Base-by-base conservation (phyloP, 2,113 vertebrate genomes). In the Gopherus flavomarginatus region DNA sequence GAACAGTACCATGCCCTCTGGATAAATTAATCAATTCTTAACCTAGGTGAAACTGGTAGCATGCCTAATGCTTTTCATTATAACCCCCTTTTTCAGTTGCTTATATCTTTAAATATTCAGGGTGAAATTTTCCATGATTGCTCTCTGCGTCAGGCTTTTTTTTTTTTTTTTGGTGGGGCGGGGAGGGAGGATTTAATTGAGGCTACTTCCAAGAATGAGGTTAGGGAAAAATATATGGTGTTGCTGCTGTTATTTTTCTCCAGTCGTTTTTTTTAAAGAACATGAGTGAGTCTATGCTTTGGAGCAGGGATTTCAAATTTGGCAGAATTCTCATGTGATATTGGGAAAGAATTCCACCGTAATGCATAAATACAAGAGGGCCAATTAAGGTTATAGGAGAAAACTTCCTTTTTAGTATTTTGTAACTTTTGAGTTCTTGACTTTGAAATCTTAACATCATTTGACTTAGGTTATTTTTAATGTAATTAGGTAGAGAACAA, bases 261-360 rank as follows among this genome's bases (percentile, higher is more conserved):
- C 31, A 83, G 3, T 3, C 53, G 1, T 84, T 86, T 47, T 17
- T 17, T 86, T 80, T 77, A 81, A 86, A 50, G 47, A 83, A 78
- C 29, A 44, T 11, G 54, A 81, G 8, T 0, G 0, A 52, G 2
- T 84, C 47, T 29, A 8, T 0, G 2, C 11, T 90, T 90, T 65
- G 6, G 38, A 81, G 95, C 22, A 75, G 14, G 3, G 5, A 3
- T 79, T 94, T 84, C 53, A 53, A 89, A 89, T 6, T 3, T 4
- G 2, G 1, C 24, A 89, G 0, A 3, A 78, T 12, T 44, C 22
- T 9, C 24, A 44, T 5, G 24, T 78, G 42, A 16, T 47, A 47
- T 16, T 14, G 13, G 42, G 12, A 42, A 78, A 78, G 75, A 78
- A 78, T 42, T 78, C 75, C 26, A 16, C 42, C 24, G 8, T 47